These are phyloP conservation scores for Formica exsecta DNA, from an alignment of 1,140 invertebrate species.

Conservation along the genomic window DNA sequence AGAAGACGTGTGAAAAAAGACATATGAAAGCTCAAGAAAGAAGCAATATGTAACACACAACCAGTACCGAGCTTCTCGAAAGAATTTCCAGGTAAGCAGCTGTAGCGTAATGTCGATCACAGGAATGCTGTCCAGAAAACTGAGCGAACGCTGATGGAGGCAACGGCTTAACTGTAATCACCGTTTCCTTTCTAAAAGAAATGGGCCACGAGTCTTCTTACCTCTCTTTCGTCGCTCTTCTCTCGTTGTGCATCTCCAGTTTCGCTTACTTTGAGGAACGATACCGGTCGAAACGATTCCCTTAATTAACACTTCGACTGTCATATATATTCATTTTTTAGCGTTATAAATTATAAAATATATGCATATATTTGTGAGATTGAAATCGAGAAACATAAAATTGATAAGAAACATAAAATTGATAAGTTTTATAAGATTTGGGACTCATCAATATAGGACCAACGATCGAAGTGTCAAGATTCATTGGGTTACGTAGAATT, in stretches of 20 bases:
- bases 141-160: constrained; percentile 60
- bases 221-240: constrained; percentile 30
- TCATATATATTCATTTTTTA: neutral
- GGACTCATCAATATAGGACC: neutral
- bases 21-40: neutral
- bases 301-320: neutral
- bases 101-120: constrained; percentile 39
- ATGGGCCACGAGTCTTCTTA: constrained; percentile 75
- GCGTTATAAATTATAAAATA: constrained; percentile 8
- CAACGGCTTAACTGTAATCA: constrained; percentile 80
- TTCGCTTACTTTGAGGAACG: constrained; percentile 2
- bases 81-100: constrained; percentile 64
- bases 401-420: neutral
- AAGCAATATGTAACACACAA: constrained; percentile 2
- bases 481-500: neutral
- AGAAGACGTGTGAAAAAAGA: neutral
- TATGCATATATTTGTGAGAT: neutral
- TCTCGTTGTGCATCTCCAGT: neutral
- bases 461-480: neutral
- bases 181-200: constrained; percentile 81
- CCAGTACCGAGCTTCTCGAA: constrained; percentile 60
- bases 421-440: neutral
- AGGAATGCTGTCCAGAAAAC: constrained; percentile 75
- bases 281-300: constrained; percentile 31
- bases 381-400: neutral